Base-by-base conservation (phyloP, 2,888 invertebrate species). In the Escarpia spicata region DNA sequence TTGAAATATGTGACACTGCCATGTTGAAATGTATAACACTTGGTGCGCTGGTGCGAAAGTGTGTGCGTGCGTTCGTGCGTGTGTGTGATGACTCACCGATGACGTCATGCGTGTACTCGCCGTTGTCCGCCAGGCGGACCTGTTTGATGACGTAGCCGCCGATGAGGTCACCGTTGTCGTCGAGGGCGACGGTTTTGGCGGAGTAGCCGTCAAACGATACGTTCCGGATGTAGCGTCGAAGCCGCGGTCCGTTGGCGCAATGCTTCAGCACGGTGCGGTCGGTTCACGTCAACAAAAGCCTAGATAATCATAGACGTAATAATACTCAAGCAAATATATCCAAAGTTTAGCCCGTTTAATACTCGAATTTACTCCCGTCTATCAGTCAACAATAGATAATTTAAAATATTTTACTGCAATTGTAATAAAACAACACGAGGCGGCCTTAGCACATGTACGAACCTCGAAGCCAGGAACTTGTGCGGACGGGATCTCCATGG, bases 131-230 rank as follows among this genome's bases (percentile, higher is more conserved):
- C 75, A 75, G 75, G 26, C 75, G 75, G 75, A 75, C 75, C 92
- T 95, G 95, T 26, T 92, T 93, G 43, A 95, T 92, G 26, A 94
- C 93, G 52, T 95, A 95, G 89, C 94, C 93, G 6, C 95, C 94
- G 52, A 95, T 93, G 3, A 95, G 93, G 92, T 95, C 95, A 0
- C 95, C 95, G 43, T 95, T 93, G 90, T 94, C 93, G 93, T 95
- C 95, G 92, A 95, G 95, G n/a, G 93, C 93, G 45, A 95, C 93
- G n/a, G 75, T 75, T 43, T 94, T 92, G 2, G 95, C 95, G 91
- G 93, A 93, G 9, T 94, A 93, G 31, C 95, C 95, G 4, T 94
- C 92, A 91, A 95, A 95, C 31, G 93, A 92, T 3, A 95, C 93
- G 12, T 93, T 93, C 92, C 94, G 94, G 43, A 95, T 93, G 90